phyloP scores from a whole-genome alignment of 1,140 invertebrate species.

The Metopolophium dirhodum region DNA sequence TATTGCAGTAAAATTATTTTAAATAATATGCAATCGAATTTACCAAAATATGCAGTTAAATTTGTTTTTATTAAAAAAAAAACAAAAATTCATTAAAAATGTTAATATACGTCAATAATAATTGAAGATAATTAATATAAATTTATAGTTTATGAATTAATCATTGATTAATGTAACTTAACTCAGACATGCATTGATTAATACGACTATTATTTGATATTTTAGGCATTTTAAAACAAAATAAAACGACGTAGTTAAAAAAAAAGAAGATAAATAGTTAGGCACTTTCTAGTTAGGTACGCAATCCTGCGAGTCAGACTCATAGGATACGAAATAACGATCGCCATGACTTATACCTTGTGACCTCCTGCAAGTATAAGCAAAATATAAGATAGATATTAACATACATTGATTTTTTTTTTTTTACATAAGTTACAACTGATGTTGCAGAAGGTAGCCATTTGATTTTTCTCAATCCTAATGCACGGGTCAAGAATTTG shows the following conservation, averaged over 20 bases:
- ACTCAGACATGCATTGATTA: background rate
- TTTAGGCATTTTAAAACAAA: background rate
- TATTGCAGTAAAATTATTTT: background rate
- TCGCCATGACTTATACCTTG: too few relatives aligned
- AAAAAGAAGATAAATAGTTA: background rate
- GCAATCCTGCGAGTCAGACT: too few relatives aligned
- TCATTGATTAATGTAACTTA: background rate
- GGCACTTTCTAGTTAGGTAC: too few relatives aligned
- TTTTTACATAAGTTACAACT: too few relatives aligned
- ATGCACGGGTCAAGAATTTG: too few relatives aligned
- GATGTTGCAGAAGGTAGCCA: too few relatives aligned
- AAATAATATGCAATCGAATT: background rate
- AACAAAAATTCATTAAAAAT: background rate
- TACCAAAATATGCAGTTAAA: background rate
- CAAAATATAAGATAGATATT: too few relatives aligned
- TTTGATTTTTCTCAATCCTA: too few relatives aligned
- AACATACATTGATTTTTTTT: too few relatives aligned
- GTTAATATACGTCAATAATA: background rate
- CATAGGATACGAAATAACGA: too few relatives aligned
- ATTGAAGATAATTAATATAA: background rate
- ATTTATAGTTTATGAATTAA: background rate
- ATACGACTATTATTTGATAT: background rate
- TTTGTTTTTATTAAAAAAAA: background rate
- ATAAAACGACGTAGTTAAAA: background rate
- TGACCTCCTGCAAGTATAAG: too few relatives aligned